These are phyloP conservation scores for Temnopleurus reevesii DNA, from an alignment of 53 echinoderm and acorn worm genomes.

Conservation along the genomic window DNA sequence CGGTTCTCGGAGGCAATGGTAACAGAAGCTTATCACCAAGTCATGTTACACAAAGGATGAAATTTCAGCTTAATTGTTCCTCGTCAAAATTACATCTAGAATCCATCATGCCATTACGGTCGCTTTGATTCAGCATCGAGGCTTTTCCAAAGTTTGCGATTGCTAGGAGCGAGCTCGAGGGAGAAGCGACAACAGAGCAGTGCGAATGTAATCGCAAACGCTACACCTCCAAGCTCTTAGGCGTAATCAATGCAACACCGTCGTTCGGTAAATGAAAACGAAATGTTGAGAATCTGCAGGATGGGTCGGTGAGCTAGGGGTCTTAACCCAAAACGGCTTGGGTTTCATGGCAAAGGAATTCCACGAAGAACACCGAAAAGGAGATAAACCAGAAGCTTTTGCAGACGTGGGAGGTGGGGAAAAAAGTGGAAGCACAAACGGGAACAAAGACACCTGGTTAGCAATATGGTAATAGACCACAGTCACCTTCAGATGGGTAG, in stretches of 20 bases:
- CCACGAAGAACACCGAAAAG: background rate
- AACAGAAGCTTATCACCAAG: background rate
- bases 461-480: constrained; percentile 36
- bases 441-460: constrained; percentile 40
- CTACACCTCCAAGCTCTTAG: constrained; percentile 51
- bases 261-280: constrained; percentile 31
- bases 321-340: background rate
- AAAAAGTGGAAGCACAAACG: constrained; percentile 15
- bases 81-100: constrained; percentile 33
- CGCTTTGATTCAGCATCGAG: background rate
- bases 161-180: constrained; percentile 16
- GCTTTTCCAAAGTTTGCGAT: background rate
- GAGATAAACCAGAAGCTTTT: background rate
- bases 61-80: constrained; percentile 44
- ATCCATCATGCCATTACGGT: constrained; percentile 12
- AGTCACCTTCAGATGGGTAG: constrained; percentile 29
- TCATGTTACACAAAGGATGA: constrained; percentile 35
- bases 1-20: background rate
- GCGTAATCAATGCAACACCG: constrained; percentile 41
- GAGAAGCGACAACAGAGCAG: background rate
- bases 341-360: constrained; percentile 9
- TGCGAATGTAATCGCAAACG: constrained; percentile 38
- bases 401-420: background rate
- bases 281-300: constrained; percentile 14
- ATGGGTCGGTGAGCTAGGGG: background rate